Percentiles rank a stretch among this genome's conserved stretches.
Evolutionary conservation across 2,888 invertebrate genomes (phyloP).

Genomic region (Eueremaeus valkanovi): DNA sequence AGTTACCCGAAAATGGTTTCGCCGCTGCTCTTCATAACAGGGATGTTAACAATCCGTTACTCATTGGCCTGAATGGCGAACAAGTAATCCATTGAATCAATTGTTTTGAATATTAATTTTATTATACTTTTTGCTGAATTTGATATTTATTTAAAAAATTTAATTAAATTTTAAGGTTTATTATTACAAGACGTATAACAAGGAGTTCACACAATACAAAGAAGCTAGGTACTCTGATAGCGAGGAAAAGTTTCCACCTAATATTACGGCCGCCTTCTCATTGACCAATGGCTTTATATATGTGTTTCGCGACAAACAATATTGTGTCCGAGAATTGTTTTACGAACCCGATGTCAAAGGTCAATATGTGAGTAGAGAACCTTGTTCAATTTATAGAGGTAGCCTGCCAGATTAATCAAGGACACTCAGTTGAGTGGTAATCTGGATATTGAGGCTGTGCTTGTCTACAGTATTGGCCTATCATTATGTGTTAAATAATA

Average conservation of each 20-base stretch:
- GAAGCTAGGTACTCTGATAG: background rate
- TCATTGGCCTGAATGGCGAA: background rate
- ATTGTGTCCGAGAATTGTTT: background rate
- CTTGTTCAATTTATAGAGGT: background rate
- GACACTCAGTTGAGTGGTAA: too few species aligned
- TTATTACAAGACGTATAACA: background rate
- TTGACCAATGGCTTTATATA: background rate
- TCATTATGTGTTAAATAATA: too few species aligned
- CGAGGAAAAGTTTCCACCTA: background rate
- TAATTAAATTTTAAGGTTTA: background rate
- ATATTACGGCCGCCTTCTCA: background rate
- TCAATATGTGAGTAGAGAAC: background rate
- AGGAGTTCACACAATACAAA: background rate
- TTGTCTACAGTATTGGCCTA: too few species aligned
- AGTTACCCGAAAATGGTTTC: background rate
- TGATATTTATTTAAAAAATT: too few species aligned
- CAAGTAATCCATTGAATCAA: background rate
- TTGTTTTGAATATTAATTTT: background rate
- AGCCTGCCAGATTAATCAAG: too few species aligned
- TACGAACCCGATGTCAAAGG: background rate
- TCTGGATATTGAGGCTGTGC: too few species aligned
- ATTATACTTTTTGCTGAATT: background rate
- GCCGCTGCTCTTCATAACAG: background rate
- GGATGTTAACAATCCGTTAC: background rate
- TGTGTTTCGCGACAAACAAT: background rate